A percentile compares a stretch with the other conserved stretches of the same genome.
Evolutionary conservation across 2,113 vertebrate genomes (phyloP).

Genomic region (Halichoeres trimaculatus): DNA sequence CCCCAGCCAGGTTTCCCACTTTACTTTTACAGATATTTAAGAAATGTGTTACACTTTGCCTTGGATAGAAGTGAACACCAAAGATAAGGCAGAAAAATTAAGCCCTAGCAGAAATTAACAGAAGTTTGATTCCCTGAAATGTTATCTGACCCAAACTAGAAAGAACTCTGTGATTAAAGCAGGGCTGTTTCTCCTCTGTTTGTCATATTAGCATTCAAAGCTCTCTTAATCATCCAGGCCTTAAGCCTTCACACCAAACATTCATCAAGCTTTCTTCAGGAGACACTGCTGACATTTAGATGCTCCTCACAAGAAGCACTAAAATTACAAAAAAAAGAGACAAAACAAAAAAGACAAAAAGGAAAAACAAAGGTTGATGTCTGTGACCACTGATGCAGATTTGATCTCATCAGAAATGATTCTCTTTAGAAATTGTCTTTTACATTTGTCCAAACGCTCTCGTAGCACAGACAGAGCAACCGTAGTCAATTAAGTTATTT

Average conservation of each 20-base stretch:
- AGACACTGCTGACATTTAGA: conserved; percentile 42
- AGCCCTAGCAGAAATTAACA: neutral
- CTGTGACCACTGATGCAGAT: neutral
- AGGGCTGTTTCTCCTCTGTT: conserved; percentile 46
- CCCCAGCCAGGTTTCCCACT: conserved; percentile 6
- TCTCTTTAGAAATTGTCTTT: too few relatives aligned
- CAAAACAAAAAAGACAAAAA: too few relatives aligned
- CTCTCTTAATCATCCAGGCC: conserved; percentile 22
- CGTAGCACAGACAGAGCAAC: too few relatives aligned
- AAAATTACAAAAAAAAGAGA: conserved; percentile 32
- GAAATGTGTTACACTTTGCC: conserved; percentile 11
- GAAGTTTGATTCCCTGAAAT: conserved; percentile 34
- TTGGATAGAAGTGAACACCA: conserved; percentile 30
- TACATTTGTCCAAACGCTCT: too few relatives aligned
- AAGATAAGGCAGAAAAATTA: conserved; percentile 25
- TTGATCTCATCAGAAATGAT: too few relatives aligned
- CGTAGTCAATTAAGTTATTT: too few relatives aligned
- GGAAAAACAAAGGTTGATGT: too few relatives aligned
- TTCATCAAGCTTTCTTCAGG: conserved; percentile 27
- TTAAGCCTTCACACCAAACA: conserved; percentile 40
- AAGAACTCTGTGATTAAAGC: conserved; percentile 23
- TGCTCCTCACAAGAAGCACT: neutral
- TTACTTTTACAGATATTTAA: conserved; percentile 28
- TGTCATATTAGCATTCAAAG: conserved; percentile 40
- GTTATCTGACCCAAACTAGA: conserved; percentile 38